Percentiles rank a stretch among this genome's conserved stretches.
phyloP scores from a whole-genome alignment of 2,113 vertebrate genomes.

The Hipposideros armiger region DNA sequence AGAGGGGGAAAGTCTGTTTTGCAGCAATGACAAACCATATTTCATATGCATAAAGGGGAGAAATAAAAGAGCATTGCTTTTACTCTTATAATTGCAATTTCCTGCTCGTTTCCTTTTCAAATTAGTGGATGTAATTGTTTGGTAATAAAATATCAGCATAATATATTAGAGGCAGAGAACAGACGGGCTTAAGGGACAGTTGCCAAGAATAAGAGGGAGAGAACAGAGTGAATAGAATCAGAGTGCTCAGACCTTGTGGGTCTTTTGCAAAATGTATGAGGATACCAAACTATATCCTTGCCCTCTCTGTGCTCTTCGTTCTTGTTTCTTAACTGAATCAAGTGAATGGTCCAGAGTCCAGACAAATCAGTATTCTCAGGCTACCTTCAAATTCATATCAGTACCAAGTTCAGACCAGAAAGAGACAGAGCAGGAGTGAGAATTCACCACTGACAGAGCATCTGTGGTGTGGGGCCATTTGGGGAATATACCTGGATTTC shows the following conservation, averaged over 20 bases:
- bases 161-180: conserved; percentile 85
- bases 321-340: conserved; percentile 12
- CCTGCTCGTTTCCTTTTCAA: conserved; percentile 86
- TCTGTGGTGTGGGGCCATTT: not conserved
- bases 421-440: not conserved
- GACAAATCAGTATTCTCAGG: not conserved
- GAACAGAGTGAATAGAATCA: conserved; percentile 66
- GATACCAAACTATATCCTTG: not conserved
- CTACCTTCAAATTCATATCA: conserved; percentile 5
- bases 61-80: conserved; percentile 85
- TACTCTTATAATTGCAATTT: conserved; percentile 86
- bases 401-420: not conserved
- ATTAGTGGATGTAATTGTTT: conserved; percentile 86
- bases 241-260: conserved; percentile 49
- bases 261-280: not conserved
- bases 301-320: not conserved
- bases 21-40: conserved; percentile 79
- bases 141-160: conserved; percentile 86
- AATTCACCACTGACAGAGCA: not conserved
- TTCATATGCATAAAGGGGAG: conserved; percentile 82
- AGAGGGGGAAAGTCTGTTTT: conserved; percentile 79
- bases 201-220: conserved; percentile 78
- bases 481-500: not conserved
- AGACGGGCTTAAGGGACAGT: conserved; percentile 83
- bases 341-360: not conserved